Evolutionary conservation across 2,797 vertebrate genomes (phyloP).

Genomic region (Ptychobarbus kaznakovi): DNA sequence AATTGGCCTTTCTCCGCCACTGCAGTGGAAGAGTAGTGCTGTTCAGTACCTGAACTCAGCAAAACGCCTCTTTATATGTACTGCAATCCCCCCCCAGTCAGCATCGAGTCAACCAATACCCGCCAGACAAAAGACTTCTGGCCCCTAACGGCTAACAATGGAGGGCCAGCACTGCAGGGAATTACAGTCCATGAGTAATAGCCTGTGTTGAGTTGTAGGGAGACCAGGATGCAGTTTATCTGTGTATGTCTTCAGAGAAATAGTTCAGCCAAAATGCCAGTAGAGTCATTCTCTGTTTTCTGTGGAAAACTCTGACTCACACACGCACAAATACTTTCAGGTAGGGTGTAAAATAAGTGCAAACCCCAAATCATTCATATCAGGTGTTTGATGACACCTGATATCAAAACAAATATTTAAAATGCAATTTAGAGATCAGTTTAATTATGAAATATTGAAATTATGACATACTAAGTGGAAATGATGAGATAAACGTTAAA

Average conservation of each 20-base stretch:
- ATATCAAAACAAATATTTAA: neutral
- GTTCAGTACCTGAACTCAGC: slow-evolving; percentile 54
- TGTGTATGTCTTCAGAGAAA: slow-evolving; percentile 24
- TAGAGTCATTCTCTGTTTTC: neutral
- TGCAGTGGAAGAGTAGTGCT: slow-evolving; percentile 41
- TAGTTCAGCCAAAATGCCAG: neutral
- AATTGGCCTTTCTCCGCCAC: slow-evolving; percentile 3
- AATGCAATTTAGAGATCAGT: slow-evolving; percentile 15
- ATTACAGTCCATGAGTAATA: slow-evolving; percentile 2
- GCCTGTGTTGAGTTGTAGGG: neutral
- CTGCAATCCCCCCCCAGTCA: slow-evolving; percentile 52
- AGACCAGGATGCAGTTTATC: neutral
- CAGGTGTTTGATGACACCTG: neutral
- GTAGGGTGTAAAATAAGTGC: neutral
- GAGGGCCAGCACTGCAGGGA: slow-evolving; percentile 23
- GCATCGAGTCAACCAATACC: slow-evolving; percentile 48
- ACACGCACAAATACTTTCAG: neutral
- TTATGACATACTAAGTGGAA: neutral
- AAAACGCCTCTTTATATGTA: slow-evolving; percentile 50
- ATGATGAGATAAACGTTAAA: neutral
- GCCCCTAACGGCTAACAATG: slow-evolving; percentile 50
- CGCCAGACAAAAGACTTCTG: slow-evolving; percentile 42
- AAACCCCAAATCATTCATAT: neutral
- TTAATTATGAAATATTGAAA: neutral
- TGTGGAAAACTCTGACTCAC: neutral